Percentiles rank a stretch among this genome's conserved stretches.
These are phyloP conservation scores for Nycticebus coucang DNA, from an alignment of 2,113 vertebrate species.

Conservation along the genomic window DNA sequence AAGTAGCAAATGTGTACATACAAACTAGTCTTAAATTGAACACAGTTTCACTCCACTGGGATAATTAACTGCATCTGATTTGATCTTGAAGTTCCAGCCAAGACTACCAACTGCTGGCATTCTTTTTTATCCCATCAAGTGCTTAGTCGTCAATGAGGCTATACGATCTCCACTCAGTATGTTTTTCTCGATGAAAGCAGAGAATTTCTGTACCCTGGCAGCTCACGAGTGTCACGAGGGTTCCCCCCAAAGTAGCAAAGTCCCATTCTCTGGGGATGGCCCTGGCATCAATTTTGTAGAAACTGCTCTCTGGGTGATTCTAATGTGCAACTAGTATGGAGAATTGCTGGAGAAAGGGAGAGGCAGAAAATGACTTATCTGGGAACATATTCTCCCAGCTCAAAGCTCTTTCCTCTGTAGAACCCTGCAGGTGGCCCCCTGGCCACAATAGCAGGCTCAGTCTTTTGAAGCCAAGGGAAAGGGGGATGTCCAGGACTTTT, in stretches of 20 bases:
- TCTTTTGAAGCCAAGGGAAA: not conserved
- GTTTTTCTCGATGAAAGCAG: not conserved
- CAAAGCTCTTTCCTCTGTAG: fast-evolving
- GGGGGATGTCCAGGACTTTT: not conserved
- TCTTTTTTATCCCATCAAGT: not conserved
- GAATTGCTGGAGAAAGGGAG: not conserved
- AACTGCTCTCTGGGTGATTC: not conserved
- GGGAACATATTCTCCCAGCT: not conserved
- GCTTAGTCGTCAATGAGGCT: not conserved
- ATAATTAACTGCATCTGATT: not conserved
- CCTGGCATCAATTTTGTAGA: fast-evolving
- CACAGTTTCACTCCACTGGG: not conserved
- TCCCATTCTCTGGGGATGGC: not conserved
- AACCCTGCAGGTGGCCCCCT: not conserved
- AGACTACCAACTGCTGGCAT: not conserved
- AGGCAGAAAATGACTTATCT: not conserved
- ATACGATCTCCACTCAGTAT: not conserved
- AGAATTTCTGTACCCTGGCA: not conserved
- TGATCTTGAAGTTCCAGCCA: not conserved
- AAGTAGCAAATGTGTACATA: not conserved
- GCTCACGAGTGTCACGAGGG: not conserved
- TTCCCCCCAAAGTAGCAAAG: not conserved
- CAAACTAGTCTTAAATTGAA: not conserved
- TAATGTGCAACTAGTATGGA: not conserved
- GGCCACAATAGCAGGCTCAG: not conserved